phyloP scores from a whole-genome alignment of 2,797 vertebrate species.

The Cyclopterus lumpus region DNA sequence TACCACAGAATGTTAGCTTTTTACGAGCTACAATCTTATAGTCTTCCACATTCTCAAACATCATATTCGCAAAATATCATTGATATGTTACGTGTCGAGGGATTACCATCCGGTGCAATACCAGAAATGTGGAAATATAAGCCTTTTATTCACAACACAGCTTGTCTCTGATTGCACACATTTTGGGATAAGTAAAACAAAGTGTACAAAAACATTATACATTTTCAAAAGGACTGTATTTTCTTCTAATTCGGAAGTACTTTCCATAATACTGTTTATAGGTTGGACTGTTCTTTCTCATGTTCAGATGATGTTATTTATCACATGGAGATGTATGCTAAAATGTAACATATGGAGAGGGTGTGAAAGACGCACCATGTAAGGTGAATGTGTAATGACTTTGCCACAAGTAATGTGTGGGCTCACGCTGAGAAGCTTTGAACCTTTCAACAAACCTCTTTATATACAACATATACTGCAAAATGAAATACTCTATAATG shows the following conservation, averaged over 20 bases:
- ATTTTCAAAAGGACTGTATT: not conserved
- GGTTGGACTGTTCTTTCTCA: conserved; percentile 20
- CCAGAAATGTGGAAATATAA: not conserved
- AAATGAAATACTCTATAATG: conserved; percentile 17
- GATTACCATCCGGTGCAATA: not conserved
- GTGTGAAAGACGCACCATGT: conserved; percentile 50
- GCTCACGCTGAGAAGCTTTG: conserved; percentile 28
- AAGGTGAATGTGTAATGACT: conserved; percentile 39
- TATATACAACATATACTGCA: conserved; percentile 18
- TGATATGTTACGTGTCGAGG: not conserved
- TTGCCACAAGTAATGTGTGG: conserved; percentile 21
- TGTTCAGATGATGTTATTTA: conserved; percentile 22
- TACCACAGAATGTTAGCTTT: not conserved
- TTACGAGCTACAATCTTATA: not conserved
- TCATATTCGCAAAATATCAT: not conserved
- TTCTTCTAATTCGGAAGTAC: not conserved
- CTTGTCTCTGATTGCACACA: not conserved
- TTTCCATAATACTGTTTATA: too few species aligned
- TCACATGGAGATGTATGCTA: conserved; percentile 35
- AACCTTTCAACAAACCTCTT: conserved; percentile 18
- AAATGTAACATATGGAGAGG: conserved; percentile 47
- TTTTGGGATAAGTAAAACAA: not conserved
- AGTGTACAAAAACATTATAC: not conserved
- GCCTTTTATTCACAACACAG: not conserved
- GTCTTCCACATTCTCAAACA: not conserved